Conservation (phyloP, 2,888 invertebrate species). For the Stenodera caucasica region DNA sequence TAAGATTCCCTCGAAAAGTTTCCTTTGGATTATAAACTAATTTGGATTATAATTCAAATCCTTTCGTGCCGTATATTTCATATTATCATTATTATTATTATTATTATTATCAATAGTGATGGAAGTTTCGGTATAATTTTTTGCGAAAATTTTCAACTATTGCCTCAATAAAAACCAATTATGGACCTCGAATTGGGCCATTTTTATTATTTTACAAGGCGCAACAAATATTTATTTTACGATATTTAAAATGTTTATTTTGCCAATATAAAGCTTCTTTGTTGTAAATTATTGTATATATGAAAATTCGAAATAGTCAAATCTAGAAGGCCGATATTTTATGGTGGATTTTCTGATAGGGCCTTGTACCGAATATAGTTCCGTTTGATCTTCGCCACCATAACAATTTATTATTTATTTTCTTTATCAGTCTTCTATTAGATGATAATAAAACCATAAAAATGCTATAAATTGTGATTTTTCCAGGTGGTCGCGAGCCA, state of each 20-base stretch:
- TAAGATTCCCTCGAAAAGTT: constrained; percentile 1
- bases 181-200: not conserved
- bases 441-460: not conserved
- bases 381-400: constrained; percentile 1
- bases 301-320: not conserved
- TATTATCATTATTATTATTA: not conserved
- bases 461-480: not conserved
- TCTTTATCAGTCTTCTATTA: not conserved
- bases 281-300: not conserved
- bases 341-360: constrained; percentile 1
- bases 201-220: constrained; percentile 5
- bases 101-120: no score
- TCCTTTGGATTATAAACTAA: constrained; percentile 16
- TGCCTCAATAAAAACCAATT: not conserved
- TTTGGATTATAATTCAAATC: constrained; percentile 13
- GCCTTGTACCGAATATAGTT: not conserved
- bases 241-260: not conserved
- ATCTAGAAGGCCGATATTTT: no score
- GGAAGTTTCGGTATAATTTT: no score
- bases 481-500: constrained; percentile 1
- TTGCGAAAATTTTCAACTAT: no score
- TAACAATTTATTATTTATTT: not conserved
- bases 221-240: not conserved
- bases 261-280: not conserved
- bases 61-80: not conserved